Evolutionary conservation across 2,113 vertebrate genomes (phyloP).

Genomic region (Entelurus aequoreus): DNA sequence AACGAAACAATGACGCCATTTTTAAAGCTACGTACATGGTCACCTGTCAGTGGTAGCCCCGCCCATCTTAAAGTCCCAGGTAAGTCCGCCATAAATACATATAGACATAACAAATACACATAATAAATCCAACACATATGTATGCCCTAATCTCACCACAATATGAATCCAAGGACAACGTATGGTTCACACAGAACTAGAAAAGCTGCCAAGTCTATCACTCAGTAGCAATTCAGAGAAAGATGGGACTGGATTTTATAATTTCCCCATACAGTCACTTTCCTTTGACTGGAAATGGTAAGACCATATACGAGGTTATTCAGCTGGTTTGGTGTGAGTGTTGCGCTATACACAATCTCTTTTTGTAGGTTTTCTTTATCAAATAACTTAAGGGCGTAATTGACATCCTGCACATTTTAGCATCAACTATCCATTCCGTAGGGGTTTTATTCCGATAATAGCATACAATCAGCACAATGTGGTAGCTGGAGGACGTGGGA

Average conservation of each 20-base stretch:
- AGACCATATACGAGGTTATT: not conserved
- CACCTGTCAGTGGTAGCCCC: too few species aligned
- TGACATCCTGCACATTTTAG: conserved; percentile 9
- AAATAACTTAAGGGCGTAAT: conserved; percentile 2
- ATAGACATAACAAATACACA: too few species aligned
- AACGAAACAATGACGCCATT: too few species aligned
- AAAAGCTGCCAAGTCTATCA: not conserved
- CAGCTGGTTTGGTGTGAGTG: conserved; percentile 2
- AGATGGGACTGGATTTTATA: not conserved
- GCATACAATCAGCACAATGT: conserved; percentile 1
- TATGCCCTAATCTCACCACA: conserved; percentile 1
- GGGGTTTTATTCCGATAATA: conserved; percentile 13
- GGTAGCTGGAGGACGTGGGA: not conserved
- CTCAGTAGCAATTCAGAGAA: conserved; percentile 12
- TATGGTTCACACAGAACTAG: not conserved
- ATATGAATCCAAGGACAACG: not conserved
- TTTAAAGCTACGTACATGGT: too few species aligned
- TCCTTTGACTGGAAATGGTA: not conserved
- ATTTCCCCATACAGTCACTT: not conserved
- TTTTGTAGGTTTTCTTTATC: not conserved
- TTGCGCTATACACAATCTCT: not conserved
- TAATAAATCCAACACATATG: too few species aligned
- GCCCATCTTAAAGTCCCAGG: too few species aligned
- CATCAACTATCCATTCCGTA: conserved; percentile 9
- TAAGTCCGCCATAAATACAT: too few species aligned